A percentile compares a stretch with the other conserved stretches of the same genome.
These are phyloP conservation scores for Diglossa cyanea DNA, from an alignment of 2,797 vertebrate species.

Conservation along the genomic window DNA sequence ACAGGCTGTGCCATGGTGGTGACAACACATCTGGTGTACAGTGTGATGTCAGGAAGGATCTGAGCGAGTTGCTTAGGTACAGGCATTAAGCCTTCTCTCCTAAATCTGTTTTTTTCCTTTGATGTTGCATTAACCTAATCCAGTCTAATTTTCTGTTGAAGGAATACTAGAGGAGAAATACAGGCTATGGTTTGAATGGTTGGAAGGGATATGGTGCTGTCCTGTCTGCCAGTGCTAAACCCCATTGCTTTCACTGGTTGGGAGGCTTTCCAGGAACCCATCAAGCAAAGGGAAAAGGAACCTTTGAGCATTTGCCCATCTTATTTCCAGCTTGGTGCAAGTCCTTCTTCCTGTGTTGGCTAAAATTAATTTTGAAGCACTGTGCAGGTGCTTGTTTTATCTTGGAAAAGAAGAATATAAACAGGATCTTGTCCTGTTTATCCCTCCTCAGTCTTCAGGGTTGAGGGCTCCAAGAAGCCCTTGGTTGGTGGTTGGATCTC, in stretches of 20 bases:
- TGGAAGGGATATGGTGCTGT: not conserved
- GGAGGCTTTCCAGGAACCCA: not conserved
- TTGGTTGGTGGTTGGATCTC: not conserved
- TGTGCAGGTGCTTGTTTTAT: not conserved
- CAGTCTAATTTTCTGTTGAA: not conserved
- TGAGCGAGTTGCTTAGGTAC: not conserved
- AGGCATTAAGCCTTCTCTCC: not conserved
- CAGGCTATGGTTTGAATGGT: not conserved
- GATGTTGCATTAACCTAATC: not conserved
- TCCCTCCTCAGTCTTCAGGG: not conserved
- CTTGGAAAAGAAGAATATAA: not conserved
- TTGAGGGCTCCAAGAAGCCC: not conserved
- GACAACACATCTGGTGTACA: not conserved
- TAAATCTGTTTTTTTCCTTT: not conserved
- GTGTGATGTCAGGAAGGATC: not conserved
- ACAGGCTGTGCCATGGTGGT: not conserved
- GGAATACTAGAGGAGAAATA: not conserved
- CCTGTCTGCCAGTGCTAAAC: not conserved
- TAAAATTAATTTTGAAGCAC: not conserved
- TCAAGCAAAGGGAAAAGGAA: not conserved
- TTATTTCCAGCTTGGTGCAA: not conserved
- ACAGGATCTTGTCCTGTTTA: not conserved
- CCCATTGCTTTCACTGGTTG: not conserved
- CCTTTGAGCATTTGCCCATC: not conserved
- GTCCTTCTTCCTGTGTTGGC: not conserved